phyloP scores from a whole-genome alignment of 2,888 invertebrate genomes.

The Uloborus plumipes region DNA sequence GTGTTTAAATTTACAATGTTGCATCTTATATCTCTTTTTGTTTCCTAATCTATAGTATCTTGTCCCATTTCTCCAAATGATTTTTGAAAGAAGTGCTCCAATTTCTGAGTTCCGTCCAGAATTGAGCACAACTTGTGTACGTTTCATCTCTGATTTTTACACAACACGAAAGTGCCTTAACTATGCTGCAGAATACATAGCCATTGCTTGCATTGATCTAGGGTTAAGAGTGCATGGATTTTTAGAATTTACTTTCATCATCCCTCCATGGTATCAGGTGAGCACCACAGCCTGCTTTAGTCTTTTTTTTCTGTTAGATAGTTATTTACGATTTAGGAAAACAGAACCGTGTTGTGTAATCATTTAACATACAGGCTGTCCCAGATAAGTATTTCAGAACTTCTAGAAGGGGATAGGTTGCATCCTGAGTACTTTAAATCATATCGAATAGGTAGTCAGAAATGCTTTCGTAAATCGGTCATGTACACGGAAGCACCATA shows the following conservation, averaged over 20 bases:
- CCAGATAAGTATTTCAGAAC: too few relatives aligned
- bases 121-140: constrained; percentile 9
- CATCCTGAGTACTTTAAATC: too few relatives aligned
- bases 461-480: too few relatives aligned
- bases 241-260: background rate
- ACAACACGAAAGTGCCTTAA: constrained; percentile 9
- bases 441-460: too few relatives aligned
- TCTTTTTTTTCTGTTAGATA: background rate
- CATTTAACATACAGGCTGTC: too few relatives aligned
- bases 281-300: background rate
- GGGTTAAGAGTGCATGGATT: constrained; percentile 17
- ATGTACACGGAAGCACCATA: too few relatives aligned
- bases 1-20: background rate
- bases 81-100: constrained; percentile 6
- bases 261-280: constrained; percentile 37
- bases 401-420: too few relatives aligned
- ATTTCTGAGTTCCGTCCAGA: constrained; percentile 5
- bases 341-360: too few relatives aligned
- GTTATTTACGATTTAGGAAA: background rate
- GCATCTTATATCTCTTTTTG: background rate
- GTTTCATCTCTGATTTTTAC: constrained; percentile 30
- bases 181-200: constrained; percentile 25
- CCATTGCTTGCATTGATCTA: constrained; percentile 41
- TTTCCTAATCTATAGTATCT: constrained; percentile 22
- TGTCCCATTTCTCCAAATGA: constrained; percentile 16